Base-by-base conservation (phyloP, 1,140 invertebrate genomes). In the Periplaneta americana region DNA sequence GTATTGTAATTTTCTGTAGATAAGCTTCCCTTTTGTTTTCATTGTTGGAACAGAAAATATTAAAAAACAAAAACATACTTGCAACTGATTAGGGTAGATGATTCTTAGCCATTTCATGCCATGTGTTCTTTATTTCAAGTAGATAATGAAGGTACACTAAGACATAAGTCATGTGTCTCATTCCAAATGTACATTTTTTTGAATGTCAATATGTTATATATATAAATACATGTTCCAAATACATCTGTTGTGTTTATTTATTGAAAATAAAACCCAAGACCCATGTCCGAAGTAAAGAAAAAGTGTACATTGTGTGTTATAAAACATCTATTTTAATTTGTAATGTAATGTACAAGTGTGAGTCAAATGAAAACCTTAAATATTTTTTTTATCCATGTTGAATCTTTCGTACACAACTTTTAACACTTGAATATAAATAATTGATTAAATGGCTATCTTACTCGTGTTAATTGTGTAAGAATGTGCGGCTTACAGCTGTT, bases 171-270 rank as follows among this genome's bases (percentile, higher is more conserved):
- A 74, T n/a, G 28, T 66, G 48, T 80, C 66, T 66, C 66, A 74
- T 80, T 80, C 79, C 39, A 80, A 80, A 74, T 78, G 66, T 80
- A 74, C 66, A 80, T 66, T 80, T 80, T n/a, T 80, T 80, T 80
- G 79, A 80, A 57, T 80, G 79, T 80, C 79, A n/a, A 80, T 39
- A 78, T 78, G 66, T 80, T 80, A 80, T 80, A 80, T 80, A 80
- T 80, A 80, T 74, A 80, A 80, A 80, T 80, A 80, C 48, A 80
- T 80, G 79, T 80, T 74, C 79, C 79, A 80, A 80, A 78, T 36
- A 36, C 18, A 78, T 34, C 37, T 78, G 11, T 15, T 39, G 18
- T 78, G 76, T 36, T 18, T 78, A 28, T 66, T 66, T 66, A 66
- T 66, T 66, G 22, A n/a, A 2, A 66, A n/a, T 6, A 66, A n/a